Evolutionary conservation across 2,113 vertebrate species (phyloP).

Genomic region (Camelus dromedarius): DNA sequence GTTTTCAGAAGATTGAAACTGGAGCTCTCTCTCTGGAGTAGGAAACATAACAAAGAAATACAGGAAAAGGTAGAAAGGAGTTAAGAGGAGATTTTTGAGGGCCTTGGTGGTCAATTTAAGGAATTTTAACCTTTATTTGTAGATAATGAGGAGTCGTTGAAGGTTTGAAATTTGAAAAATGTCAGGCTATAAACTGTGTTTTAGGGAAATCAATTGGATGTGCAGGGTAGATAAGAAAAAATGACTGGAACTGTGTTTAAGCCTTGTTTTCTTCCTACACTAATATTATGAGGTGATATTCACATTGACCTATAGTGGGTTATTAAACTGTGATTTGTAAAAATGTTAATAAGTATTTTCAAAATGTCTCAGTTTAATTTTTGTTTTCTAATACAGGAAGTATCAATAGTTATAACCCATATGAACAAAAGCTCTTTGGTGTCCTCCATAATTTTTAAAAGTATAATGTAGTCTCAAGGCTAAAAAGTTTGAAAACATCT

Average conservation of each 20-base stretch:
- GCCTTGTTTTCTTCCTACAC: background rate
- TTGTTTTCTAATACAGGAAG: background rate
- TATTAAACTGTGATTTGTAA: background rate
- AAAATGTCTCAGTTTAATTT: background rate
- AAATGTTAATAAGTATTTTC: background rate
- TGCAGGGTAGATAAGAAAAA: background rate
- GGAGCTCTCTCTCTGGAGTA: background rate
- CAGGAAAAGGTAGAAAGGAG: background rate
- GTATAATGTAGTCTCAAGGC: background rate
- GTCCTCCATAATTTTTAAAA: background rate
- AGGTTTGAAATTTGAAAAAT: slow-evolving; percentile 28
- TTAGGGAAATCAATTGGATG: background rate
- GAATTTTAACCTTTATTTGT: background rate
- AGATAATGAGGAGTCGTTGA: background rate
- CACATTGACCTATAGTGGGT: background rate
- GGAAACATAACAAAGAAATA: background rate
- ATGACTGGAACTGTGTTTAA: background rate
- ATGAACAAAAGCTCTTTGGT: background rate
- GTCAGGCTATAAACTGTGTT: background rate
- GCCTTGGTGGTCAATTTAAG: background rate
- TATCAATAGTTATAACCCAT: background rate
- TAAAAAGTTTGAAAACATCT: slow-evolving; percentile 12
- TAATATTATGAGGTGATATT: background rate
- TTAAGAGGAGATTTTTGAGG: background rate
- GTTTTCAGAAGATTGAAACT: background rate